Percentiles rank a stretch among this genome's conserved stretches.
Conservation (phyloP, 2,113 vertebrate genomes). For the Balaeniceps rex region DNA sequence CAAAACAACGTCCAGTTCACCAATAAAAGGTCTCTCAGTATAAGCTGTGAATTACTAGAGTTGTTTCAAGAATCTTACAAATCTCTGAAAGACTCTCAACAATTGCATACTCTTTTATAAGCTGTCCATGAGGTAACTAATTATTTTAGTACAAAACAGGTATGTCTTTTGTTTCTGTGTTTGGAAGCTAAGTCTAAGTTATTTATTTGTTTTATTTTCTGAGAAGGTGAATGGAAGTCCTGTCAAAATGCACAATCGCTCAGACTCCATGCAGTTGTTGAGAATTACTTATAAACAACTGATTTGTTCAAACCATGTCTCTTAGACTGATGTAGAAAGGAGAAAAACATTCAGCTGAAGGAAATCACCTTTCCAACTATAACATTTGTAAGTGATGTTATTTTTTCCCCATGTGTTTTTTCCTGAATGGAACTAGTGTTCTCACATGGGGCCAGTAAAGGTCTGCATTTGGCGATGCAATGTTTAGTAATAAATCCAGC, state of each 20-base stretch:
- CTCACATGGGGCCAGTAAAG: neutral
- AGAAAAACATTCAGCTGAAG: conserved; percentile 31
- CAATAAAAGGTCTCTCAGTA: neutral
- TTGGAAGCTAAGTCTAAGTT: neutral
- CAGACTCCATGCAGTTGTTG: neutral
- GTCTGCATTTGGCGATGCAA: neutral
- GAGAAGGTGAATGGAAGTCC: neutral
- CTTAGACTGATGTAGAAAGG: conserved; percentile 5
- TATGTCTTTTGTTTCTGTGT: neutral
- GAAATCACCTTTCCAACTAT: conserved; percentile 53
- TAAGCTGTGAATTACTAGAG: neutral
- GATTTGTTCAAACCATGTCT: neutral
- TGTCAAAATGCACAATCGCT: neutral
- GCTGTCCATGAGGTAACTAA: neutral
- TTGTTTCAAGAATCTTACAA: neutral
- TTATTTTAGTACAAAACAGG: neutral
- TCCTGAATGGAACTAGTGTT: conserved; percentile 51
- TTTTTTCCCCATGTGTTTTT: neutral
- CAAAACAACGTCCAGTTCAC: neutral
- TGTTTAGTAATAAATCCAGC: neutral
- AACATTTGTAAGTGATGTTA: conserved; percentile 17
- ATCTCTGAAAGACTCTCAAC: neutral
- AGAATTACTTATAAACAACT: conserved; percentile 6
- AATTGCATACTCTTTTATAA: neutral
- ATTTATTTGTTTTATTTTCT: neutral